Evolutionary conservation across 2,888 invertebrate species (phyloP).

Genomic region (Microctonus aethiopoides): DNA sequence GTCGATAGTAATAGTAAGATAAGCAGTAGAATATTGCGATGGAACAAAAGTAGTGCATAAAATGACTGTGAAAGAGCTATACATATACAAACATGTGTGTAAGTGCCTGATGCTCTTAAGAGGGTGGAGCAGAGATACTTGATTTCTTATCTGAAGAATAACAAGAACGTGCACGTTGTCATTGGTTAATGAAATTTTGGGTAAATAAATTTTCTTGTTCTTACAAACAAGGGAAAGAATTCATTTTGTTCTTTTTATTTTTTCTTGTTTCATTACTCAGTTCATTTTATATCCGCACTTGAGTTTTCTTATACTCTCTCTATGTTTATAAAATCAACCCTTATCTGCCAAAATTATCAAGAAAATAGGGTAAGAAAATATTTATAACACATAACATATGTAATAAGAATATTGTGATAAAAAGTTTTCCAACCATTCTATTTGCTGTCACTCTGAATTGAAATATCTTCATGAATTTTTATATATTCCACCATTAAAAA

Average conservation of each 20-base stretch:
- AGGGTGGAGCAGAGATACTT: constrained; percentile 1
- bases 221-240: too few species aligned
- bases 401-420: too few species aligned
- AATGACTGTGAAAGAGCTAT: not conserved
- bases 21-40: constrained; percentile 23
- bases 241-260: not conserved
- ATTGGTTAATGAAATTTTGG: constrained; percentile 27
- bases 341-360: not conserved
- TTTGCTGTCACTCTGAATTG: not conserved
- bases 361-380: not conserved
- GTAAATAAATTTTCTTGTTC: not conserved
- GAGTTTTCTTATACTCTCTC: too few species aligned
- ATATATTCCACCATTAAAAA: not conserved
- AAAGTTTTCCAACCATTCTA: too few species aligned
- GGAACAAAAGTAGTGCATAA: constrained; percentile 21
- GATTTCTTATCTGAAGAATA: constrained; percentile 30
- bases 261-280: too few species aligned
- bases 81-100: not conserved
- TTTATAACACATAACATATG: too few species aligned
- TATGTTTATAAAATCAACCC: not conserved
- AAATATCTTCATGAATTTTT: not conserved
- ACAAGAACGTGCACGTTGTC: constrained; percentile 2
- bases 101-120: not conserved
- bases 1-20: constrained; percentile 27
- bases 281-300: not conserved